These are phyloP conservation scores for Aproaerema taeniolella DNA, from an alignment of 2,888 invertebrate genomes.

Conservation along the genomic window DNA sequence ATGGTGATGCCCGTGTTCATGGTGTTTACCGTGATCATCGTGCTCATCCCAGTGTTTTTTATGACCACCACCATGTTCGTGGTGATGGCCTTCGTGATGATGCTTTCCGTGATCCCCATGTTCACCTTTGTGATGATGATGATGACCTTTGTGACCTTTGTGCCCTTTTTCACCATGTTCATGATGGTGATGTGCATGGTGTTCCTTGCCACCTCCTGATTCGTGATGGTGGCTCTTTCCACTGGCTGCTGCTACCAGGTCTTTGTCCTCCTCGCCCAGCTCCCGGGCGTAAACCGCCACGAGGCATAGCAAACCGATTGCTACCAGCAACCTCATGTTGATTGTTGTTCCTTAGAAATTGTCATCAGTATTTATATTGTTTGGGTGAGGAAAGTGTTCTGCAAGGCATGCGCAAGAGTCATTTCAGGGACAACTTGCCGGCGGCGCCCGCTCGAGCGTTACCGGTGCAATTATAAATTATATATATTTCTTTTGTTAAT, in stretches of 20 bases:
- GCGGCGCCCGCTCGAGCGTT: slow-evolving; percentile 47
- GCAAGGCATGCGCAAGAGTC: slow-evolving; percentile 47
- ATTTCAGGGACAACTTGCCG: slow-evolving; percentile 52
- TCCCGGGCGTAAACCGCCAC: slow-evolving; percentile 57
- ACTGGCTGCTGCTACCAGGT: slow-evolving; percentile 62
- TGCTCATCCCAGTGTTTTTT: slow-evolving; percentile 66
- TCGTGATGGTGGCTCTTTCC: slow-evolving; percentile 54
- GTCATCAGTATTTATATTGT: slow-evolving; percentile 59
- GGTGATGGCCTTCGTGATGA: slow-evolving; percentile 60
- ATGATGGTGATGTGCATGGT: slow-evolving; percentile 62
- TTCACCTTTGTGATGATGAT: slow-evolving; percentile 66
- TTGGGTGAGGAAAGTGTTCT: slow-evolving; percentile 60
- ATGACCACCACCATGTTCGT: slow-evolving; percentile 61
- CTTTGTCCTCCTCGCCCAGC: slow-evolving; percentile 54
- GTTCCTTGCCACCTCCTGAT: slow-evolving; percentile 62
- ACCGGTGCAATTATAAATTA: slow-evolving; percentile 33
- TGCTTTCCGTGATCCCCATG: slow-evolving; percentile 64
- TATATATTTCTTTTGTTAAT: neutral
- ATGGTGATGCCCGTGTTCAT: slow-evolving; percentile 66
- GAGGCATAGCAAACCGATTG: slow-evolving; percentile 55
- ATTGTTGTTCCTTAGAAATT: slow-evolving; percentile 29
- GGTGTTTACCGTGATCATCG: slow-evolving; percentile 62
- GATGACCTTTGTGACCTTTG: slow-evolving; percentile 68
- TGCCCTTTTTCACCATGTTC: slow-evolving; percentile 62
- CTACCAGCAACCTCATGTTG: slow-evolving; percentile 63